A percentile compares a stretch with the other conserved stretches of the same genome.
Evolutionary conservation across 1,140 invertebrate species (phyloP).

Genomic region (Leptonema lineaticorne): DNA sequence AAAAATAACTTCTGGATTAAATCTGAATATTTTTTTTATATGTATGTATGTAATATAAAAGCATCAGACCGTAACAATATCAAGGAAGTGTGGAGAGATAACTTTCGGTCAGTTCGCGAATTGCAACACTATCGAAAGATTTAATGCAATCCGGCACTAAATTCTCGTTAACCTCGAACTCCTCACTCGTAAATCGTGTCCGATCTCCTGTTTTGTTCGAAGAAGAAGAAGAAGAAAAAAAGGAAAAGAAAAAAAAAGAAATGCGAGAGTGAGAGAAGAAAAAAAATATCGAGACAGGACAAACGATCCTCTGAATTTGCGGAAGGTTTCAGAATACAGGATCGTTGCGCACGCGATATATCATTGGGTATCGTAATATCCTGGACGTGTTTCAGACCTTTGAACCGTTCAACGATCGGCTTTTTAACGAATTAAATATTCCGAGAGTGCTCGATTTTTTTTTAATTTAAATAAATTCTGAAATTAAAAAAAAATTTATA

Average conservation of each 20-base stretch:
- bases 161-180: slow-evolving; percentile 22
- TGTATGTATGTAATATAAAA: neutral
- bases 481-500: too few species aligned
- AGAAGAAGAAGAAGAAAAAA: too few species aligned
- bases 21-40: too few species aligned
- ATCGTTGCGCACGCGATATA: neutral
- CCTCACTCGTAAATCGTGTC: slow-evolving; percentile 1
- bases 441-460: too few species aligned
- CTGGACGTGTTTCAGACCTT: neutral
- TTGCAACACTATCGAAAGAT: slow-evolving; percentile 21
- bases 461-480: too few species aligned
- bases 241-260: too few species aligned
- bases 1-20: too few species aligned
- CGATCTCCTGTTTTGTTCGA: neutral
- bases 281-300: neutral
- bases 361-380: neutral
- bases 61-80: neutral
- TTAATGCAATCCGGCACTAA: slow-evolving; percentile 19
- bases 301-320: neutral
- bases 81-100: neutral
- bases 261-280: neutral
- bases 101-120: slow-evolving; percentile 14
- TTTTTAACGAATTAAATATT: too few species aligned
- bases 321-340: too few species aligned
- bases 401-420: neutral